A percentile compares a stretch with the other conserved stretches of the same genome.
These are phyloP conservation scores for Chrysomela aeneicollis DNA, from an alignment of 2,888 invertebrate genomes.

Conservation along the genomic window DNA sequence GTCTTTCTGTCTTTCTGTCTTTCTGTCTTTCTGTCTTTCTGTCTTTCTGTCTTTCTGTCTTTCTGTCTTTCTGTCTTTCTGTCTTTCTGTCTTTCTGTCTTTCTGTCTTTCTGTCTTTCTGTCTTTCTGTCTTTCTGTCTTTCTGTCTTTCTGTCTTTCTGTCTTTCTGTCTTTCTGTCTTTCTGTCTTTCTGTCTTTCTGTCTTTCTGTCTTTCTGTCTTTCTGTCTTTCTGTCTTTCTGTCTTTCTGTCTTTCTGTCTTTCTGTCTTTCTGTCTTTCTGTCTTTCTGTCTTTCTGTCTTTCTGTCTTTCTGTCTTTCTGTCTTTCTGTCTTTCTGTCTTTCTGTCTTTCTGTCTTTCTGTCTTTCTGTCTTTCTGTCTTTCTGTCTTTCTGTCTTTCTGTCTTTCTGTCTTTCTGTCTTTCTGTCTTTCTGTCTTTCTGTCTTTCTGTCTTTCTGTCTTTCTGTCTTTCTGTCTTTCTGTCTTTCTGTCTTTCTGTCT, in stretches of 20 bases:
- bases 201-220: constrained; percentile 10
- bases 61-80: constrained; percentile 18
- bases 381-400: too few relatives aligned
- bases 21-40: constrained; percentile 26
- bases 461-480: too few relatives aligned
- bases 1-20: constrained; percentile 30
- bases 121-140: constrained; percentile 9
- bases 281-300: constrained; percentile 17
- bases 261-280: constrained; percentile 2
- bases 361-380: too few relatives aligned
- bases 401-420: too few relatives aligned
- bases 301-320: too few relatives aligned
- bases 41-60: constrained; percentile 30
- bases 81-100: constrained; percentile 10
- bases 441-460: too few relatives aligned
- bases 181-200: constrained; percentile 6
- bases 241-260: neutral
- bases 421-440: too few relatives aligned
- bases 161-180: constrained; percentile 12
- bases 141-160: constrained; percentile 15
- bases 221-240: neutral
- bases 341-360: too few relatives aligned
- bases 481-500: too few relatives aligned
- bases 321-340: too few relatives aligned
- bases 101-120: constrained; percentile 12